Percentiles rank a stretch among this genome's conserved stretches.
Evolutionary conservation across 2,113 vertebrate genomes (phyloP).

Genomic region (Leiothrix lutea): DNA sequence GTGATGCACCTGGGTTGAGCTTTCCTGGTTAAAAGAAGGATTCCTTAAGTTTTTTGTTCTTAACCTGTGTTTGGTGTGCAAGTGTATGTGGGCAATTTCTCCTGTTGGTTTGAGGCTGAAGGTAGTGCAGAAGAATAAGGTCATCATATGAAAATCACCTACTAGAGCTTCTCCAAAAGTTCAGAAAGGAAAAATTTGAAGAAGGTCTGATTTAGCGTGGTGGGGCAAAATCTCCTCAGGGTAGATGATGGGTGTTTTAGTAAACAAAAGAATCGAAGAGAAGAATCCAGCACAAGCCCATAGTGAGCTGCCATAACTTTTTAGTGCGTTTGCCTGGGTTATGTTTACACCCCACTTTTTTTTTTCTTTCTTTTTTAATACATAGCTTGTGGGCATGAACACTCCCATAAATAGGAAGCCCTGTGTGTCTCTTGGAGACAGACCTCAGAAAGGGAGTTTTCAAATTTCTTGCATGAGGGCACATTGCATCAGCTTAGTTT

Average conservation of each 20-base stretch:
- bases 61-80: not conserved
- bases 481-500: not conserved
- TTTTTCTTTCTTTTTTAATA: not conserved
- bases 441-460: not conserved
- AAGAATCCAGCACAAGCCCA: not conserved
- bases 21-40: not conserved
- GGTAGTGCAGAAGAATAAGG: not conserved
- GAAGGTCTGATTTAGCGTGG: not conserved
- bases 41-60: not conserved
- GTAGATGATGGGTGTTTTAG: not conserved
- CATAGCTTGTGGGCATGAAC: not conserved
- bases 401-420: not conserved
- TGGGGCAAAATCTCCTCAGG: not conserved
- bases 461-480: not conserved
- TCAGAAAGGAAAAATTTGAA: not conserved
- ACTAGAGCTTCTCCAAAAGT: not conserved
- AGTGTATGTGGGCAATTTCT: not conserved
- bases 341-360: not conserved
- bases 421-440: slow-evolving; percentile 25
- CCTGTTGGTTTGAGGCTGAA: not conserved
- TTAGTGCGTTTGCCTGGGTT: not conserved
- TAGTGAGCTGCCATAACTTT: not conserved
- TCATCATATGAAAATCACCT: not conserved
- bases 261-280: not conserved
- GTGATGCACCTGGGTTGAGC: not conserved